Base-by-base conservation (phyloP, 2,888 invertebrate genomes). In the Hirtodrosophila confusa region DNA sequence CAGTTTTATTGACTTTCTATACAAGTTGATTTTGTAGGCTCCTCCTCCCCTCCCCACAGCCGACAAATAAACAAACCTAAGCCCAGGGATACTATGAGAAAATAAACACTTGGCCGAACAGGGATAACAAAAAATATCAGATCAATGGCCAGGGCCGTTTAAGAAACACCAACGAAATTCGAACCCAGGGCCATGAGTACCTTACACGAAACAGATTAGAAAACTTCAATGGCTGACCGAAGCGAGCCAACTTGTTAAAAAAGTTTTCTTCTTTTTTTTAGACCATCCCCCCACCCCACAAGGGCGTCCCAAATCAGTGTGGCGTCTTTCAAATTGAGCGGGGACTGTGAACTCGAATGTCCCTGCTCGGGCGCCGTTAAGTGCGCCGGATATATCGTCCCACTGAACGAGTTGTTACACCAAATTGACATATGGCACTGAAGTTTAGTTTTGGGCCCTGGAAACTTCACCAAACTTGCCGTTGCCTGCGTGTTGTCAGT, bases 401-500 rank as follows among this genome's bases (percentile, higher is more conserved):
- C 69, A 70, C 45, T 73, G 80, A 80, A 78, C 75, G 86, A 82
- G 88, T 78, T 78, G 78, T 63, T 67, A 78, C 66, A 66, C 69
- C 88, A 87, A 85, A 82, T 88, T 88, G 86, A 83, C 86, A 86
- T 83, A 82, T 88, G 83, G 82, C 86, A 69, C 60, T 68, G 64
- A 78, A 75, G 67, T 80, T 83, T 53, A 63, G 60, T 63, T 57
- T 31, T 27, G 53, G 24, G 55, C 44, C 43, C 41, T 24, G 36
- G 24, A 17, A 67, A 67, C 51, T 78, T 68, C 33, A n/a, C 17
- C 11, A 44, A 78, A 66, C 68, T 72, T 17, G 35, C 29, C 29
- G 2, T 17, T 10, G 4, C n/a, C 29, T 7, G 23, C n/a, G 65
- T 48, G 56, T 76, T 88, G 89, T 80, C 82, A 84, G 78, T 75